A percentile compares a stretch with the other conserved stretches of the same genome.
These are phyloP conservation scores for Hypothenemus hampei DNA, from an alignment of 1,140 invertebrate species.

Conservation along the genomic window DNA sequence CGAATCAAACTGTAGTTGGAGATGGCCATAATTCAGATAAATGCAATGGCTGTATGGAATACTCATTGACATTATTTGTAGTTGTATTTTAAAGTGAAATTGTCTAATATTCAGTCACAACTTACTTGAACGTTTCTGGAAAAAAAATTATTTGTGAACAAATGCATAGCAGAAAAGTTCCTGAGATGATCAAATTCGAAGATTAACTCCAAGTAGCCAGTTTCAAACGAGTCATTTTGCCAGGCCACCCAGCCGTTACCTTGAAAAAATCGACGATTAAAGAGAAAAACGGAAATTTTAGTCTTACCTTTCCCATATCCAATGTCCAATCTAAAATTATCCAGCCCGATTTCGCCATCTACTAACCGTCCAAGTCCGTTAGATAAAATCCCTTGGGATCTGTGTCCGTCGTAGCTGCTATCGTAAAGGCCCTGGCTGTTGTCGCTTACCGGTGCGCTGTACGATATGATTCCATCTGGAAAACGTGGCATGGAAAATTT, in stretches of 20 bases:
- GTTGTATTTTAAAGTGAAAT: too few relatives aligned
- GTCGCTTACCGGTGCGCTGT: slow-evolving; percentile 62
- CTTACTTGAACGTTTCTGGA: slow-evolving; percentile 60
- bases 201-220: slow-evolving; percentile 54
- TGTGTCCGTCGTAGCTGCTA: slow-evolving; percentile 66
- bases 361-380: slow-evolving; percentile 66
- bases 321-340: slow-evolving; percentile 63
- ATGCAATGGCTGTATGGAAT: too few relatives aligned
- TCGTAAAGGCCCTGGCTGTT: slow-evolving; percentile 58
- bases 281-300: background rate
- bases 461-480: slow-evolving; percentile 65
- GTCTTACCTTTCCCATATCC: slow-evolving; percentile 55
- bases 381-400: slow-evolving; percentile 47
- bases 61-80: too few relatives aligned
- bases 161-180: slow-evolving; percentile 61
- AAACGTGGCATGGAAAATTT: slow-evolving; percentile 13
- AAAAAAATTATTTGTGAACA: slow-evolving; percentile 70
- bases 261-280: slow-evolving; percentile 38
- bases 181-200: slow-evolving; percentile 65
- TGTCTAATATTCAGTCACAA: too few relatives aligned
- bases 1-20: too few relatives aligned
- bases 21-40: too few relatives aligned
- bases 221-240: slow-evolving; percentile 57
- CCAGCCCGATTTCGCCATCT: slow-evolving; percentile 64
- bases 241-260: slow-evolving; percentile 78